Conservation (phyloP, 2,888 invertebrate genomes). For the Oxycera nigricornis region DNA sequence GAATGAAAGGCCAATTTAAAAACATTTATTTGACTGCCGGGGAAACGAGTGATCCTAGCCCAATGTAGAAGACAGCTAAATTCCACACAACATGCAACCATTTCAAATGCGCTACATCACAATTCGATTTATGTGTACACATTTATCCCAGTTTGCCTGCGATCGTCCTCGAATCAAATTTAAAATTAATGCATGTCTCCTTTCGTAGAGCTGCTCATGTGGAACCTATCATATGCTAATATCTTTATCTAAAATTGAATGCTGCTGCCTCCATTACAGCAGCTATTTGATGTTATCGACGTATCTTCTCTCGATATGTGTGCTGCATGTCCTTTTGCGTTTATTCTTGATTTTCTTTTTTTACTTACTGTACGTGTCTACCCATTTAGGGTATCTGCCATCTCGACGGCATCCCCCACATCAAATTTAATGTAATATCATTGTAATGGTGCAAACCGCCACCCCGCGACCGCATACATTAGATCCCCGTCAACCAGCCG, state of each 20-base stretch:
- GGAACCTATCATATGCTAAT: not conserved
- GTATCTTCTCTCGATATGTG: not conserved
- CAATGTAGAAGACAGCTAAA: not conserved
- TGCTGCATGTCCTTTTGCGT: no score
- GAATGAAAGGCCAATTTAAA: not conserved
- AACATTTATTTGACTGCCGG: slow-evolving; percentile 2
- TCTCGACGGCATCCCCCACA: not conserved
- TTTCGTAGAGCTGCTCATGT: not conserved
- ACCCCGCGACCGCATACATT: not conserved
- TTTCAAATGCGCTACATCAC: not conserved
- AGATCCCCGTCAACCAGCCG: not conserved
- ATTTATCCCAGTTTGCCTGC: slow-evolving; percentile 1
- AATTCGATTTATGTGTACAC: not conserved
- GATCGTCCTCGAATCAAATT: not conserved
- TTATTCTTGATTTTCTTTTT: not conserved
- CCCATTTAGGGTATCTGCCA: not conserved
- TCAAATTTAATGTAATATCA: slow-evolving; percentile 19
- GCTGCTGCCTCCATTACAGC: not conserved
- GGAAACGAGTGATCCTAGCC: no score
- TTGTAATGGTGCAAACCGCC: slow-evolving; percentile 4
- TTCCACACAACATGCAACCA: not conserved
- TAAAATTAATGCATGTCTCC: not conserved
- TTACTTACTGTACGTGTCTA: no score
- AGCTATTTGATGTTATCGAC: not conserved
- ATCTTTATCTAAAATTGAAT: slow-evolving; percentile 16